A percentile compares a stretch with the other conserved stretches of the same genome.
Conservation (phyloP, 2,113 vertebrate genomes). For the Dinomys branickii region DNA sequence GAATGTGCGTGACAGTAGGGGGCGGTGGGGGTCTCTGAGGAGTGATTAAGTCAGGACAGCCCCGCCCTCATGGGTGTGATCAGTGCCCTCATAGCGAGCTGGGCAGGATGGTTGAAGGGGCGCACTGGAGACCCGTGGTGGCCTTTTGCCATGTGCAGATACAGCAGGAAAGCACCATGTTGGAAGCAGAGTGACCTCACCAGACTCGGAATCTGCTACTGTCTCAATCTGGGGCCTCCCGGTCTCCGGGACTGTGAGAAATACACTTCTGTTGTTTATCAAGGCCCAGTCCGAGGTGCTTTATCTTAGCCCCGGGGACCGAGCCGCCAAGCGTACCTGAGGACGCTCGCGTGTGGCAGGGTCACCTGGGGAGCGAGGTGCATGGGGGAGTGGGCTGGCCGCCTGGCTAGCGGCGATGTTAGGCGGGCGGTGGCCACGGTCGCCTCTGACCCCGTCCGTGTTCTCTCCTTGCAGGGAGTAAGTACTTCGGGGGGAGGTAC, state of each 20-base stretch:
- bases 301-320: not conserved
- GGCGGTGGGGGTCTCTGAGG: not conserved
- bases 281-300: not conserved
- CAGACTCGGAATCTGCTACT: not conserved
- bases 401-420: not conserved
- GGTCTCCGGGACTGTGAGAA: not conserved
- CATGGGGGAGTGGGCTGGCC: not conserved
- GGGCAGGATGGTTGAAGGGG: not conserved
- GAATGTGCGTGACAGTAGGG: not conserved
- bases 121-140: not conserved
- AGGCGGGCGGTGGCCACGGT: not conserved
- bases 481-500: conserved; percentile 30
- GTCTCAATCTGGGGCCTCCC: not conserved
- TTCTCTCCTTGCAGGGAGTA: conserved; percentile 36
- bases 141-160: not conserved
- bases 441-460: not conserved
- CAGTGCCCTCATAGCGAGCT: not conserved
- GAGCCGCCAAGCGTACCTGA: not conserved
- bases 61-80: not conserved
- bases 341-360: not conserved
- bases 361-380: not conserved
- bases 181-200: not conserved
- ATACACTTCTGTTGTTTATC: not conserved
- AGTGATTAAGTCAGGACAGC: not conserved
- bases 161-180: not conserved